These are phyloP conservation scores for Corythucha ciliata DNA, from an alignment of 2,888 invertebrate genomes.

Conservation along the genomic window DNA sequence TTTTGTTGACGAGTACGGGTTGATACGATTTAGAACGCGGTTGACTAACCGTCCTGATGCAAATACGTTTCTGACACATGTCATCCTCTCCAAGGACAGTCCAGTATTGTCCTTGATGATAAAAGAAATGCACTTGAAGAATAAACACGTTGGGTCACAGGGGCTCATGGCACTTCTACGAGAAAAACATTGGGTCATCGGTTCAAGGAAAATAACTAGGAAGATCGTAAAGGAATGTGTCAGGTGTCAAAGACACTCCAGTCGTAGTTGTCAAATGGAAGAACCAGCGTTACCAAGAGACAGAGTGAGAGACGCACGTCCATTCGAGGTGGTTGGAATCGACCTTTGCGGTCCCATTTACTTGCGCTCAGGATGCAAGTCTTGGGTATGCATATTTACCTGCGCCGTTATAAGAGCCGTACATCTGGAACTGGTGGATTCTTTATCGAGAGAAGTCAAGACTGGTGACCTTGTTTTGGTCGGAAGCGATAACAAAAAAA, in stretches of 20 bases:
- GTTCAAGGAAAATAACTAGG: constrained; percentile 16
- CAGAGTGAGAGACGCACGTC: constrained; percentile 13
- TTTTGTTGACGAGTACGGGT: no score
- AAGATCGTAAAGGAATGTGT: constrained; percentile 19
- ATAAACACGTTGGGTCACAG: constrained; percentile 19
- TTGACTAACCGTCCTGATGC: no score
- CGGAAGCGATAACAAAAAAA: no score
- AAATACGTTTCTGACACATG: no score
- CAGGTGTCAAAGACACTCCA: constrained; percentile 30
- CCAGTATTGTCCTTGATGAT: no score
- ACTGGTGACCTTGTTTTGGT: constrained; percentile 20
- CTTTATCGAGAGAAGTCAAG: no score
- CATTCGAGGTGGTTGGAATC: constrained; percentile 40
- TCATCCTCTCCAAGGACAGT: no score
- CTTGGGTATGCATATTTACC: constrained; percentile 40
- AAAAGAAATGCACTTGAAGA: constrained; percentile 3
- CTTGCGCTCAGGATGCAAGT: constrained; percentile 30
- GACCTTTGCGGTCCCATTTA: constrained; percentile 26
- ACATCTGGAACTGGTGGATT: constrained; percentile 40
- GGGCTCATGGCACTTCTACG: constrained; percentile 15
- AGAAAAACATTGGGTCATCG: constrained; percentile 25
- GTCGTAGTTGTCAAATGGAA: constrained; percentile 29
- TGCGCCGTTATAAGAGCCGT: constrained; percentile 41
- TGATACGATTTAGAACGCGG: no score
- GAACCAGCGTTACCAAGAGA: constrained; percentile 29